These are phyloP conservation scores for Podargus strigoides DNA, from an alignment of 2,797 vertebrate species.

Conservation along the genomic window DNA sequence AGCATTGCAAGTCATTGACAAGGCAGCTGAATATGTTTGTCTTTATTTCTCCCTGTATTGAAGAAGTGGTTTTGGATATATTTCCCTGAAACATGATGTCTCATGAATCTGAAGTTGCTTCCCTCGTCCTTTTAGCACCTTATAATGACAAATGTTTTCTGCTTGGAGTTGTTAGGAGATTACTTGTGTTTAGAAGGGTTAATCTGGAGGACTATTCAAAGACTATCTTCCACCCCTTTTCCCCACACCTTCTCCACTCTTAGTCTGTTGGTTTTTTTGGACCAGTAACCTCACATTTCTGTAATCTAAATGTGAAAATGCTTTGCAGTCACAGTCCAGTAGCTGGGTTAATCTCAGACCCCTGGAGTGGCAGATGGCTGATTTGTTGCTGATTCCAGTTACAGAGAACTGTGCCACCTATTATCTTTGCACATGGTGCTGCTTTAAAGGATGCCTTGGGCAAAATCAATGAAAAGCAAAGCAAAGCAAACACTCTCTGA, in stretches of 20 bases:
- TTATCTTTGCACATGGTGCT: constrained; percentile 38
- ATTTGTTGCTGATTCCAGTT: constrained; percentile 55
- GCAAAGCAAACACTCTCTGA: background rate
- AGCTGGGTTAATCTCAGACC: constrained; percentile 47
- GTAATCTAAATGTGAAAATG: constrained; percentile 49
- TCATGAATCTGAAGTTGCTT: background rate
- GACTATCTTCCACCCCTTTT: background rate
- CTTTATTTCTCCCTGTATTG: background rate
- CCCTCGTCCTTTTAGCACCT: background rate
- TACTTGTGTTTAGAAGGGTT: background rate
- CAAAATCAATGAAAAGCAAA: constrained; percentile 12
- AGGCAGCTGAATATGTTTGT: background rate
- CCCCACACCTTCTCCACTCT: background rate
- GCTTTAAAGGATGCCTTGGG: constrained; percentile 12
- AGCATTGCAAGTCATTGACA: background rate
- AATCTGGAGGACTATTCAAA: background rate
- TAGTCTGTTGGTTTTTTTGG: background rate
- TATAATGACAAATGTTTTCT: background rate
- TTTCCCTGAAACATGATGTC: background rate
- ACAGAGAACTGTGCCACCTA: constrained; percentile 29
- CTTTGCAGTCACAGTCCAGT: constrained; percentile 31
- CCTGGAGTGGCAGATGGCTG: constrained; percentile 53
- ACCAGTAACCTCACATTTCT: background rate
- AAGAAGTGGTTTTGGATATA: background rate
- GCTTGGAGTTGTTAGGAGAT: background rate